These are phyloP conservation scores for Pantherophis vulpinus DNA, from an alignment of 2,797 vertebrate species.

Conservation along the genomic window DNA sequence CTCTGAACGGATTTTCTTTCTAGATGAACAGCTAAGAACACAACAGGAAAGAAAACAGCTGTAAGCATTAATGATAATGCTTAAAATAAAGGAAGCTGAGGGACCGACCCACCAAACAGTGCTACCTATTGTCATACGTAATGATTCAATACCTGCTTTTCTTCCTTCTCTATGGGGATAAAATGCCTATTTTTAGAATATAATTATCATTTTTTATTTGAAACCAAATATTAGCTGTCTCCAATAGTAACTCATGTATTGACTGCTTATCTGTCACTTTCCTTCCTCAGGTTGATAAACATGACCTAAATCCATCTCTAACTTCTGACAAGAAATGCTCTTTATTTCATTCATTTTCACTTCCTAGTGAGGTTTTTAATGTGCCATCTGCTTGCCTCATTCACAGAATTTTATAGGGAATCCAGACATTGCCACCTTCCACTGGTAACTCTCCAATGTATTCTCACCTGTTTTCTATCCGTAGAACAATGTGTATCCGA, in stretches of 20 bases:
- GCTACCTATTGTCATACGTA: constrained; percentile 53
- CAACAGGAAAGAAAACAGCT: background rate
- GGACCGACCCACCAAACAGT: constrained; percentile 54
- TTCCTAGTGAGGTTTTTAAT: background rate
- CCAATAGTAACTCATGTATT: constrained; percentile 61
- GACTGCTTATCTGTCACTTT: constrained; percentile 38
- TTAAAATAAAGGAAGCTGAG: constrained; percentile 47
- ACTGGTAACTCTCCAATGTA: background rate
- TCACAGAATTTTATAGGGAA: background rate
- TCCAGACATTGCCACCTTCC: background rate
- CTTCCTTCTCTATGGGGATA: constrained; percentile 55
- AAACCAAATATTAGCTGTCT: constrained; percentile 61
- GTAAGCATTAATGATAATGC: background rate
- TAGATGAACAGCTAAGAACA: background rate
- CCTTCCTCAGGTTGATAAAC: background rate
- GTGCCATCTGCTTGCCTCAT: background rate
- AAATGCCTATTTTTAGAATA: constrained; percentile 60
- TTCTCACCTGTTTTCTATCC: background rate
- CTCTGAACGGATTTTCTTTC: background rate
- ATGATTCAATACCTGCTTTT: constrained; percentile 49
- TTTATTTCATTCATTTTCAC: background rate
- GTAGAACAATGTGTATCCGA: background rate
- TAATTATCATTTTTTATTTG: constrained; percentile 65
- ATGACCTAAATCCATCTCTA: constrained; percentile 36
- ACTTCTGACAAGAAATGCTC: background rate